A percentile compares a stretch with the other conserved stretches of the same genome.
Evolutionary conservation across 2,888 invertebrate genomes (phyloP).

Genomic region (Deilephila porcellus): DNA sequence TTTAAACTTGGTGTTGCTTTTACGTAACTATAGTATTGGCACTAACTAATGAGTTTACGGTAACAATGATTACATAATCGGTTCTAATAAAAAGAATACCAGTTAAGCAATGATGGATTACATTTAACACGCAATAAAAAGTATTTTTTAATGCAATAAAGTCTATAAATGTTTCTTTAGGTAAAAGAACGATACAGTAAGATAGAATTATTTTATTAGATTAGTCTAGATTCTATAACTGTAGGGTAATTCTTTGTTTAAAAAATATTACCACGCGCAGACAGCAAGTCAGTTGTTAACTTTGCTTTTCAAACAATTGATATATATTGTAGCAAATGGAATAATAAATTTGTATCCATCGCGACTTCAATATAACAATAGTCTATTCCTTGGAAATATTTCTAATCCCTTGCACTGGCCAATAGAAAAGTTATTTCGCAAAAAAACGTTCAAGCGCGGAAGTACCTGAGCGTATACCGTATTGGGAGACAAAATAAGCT

Average conservation of each 20-base stretch:
- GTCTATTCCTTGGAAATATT: neutral
- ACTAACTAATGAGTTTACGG: neutral
- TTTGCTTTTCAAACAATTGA: too few species aligned
- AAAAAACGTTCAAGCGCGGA: neutral
- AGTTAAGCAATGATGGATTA: neutral
- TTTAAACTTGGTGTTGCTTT: too few species aligned
- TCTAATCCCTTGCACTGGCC: neutral
- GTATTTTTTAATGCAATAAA: neutral
- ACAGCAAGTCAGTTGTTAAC: too few species aligned
- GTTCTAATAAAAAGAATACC: neutral
- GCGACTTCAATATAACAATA: neutral
- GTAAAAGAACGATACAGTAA: too few species aligned
- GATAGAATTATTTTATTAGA: too few species aligned
- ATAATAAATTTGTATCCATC: too few species aligned
- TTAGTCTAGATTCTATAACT: too few species aligned
- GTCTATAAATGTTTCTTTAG: neutral
- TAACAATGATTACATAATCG: neutral
- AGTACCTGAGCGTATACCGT: neutral
- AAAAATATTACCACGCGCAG: too few species aligned
- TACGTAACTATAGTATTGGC: neutral
- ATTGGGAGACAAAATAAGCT: constrained; percentile 20
- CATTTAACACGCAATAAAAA: neutral
- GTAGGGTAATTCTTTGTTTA: too few species aligned
- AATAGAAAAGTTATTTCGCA: constrained; percentile 9
- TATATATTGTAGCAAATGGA: too few species aligned